Evolutionary conservation across 2,797 vertebrate species (phyloP), one percentile per base, ranked within the genome.

Genomic region (Salarias fasciatus): DNA sequence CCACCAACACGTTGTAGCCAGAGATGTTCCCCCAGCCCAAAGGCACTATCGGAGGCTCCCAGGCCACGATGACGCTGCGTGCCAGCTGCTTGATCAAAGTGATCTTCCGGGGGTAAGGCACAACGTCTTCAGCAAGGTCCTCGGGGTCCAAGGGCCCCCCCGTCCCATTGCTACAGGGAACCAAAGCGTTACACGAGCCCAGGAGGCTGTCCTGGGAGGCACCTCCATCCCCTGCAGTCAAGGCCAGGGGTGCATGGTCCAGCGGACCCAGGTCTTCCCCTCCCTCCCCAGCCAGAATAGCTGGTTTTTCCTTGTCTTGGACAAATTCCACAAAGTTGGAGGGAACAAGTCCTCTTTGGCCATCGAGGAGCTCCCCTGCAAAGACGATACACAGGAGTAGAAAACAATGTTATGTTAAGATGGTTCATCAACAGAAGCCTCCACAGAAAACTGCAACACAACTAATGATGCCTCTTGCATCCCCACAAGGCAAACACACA

Each of bases 241-340:
- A 59, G 31, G 89, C 31, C 1, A 93, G 47, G 46, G 89, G 66
- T 0, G 80, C 58, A 8, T 89, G 94, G 72, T 94, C 95, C 80
- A 93, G 79, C 28, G 91, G 77, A 57, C 92, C 92, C 73, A 92
- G 91, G 36, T 95, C 94, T n/a, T 94, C 93, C 3, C 93, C 93
- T 1, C 85, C 89, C n/a, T 94, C 92, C 33, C 92, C 85, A 0
- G 87, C 69, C 40, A 86, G 79, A 0, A 92, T 87, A 4, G 90
- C 47, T 35, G 80, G 86, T 14, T 94, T 93, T 75, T 97, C 95
- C 0, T 93, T 97, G 86, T 99, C 97, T 79, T 99, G 97, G 46
- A 99, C 94, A 74, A 99, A 97, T 73, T 98, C 97, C 82, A 99
- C 97, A 9, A 99, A 99, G 91, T 99, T 99, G 55, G 98, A 99